phyloP scores from a whole-genome alignment of 2,888 invertebrate species.

The Ypsolopha scabrella region DNA sequence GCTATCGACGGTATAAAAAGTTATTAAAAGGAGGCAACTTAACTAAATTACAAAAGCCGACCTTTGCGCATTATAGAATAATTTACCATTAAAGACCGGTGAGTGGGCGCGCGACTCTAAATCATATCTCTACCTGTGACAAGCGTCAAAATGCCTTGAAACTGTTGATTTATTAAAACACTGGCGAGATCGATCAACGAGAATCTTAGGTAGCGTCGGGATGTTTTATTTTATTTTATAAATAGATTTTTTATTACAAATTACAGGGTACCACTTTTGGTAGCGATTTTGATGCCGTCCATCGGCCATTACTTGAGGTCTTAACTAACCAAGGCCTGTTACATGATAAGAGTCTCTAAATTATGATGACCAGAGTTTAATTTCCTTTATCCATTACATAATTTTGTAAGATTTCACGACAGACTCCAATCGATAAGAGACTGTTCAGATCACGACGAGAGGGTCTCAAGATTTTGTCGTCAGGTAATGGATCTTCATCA shows the following conservation, averaged over 20 bases:
- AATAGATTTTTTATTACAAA: conserved; percentile 70
- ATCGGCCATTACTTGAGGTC: conserved; percentile 28
- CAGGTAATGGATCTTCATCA: conserved; percentile 34
- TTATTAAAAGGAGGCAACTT: conserved; percentile 68
- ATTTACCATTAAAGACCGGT: conserved; percentile 43
- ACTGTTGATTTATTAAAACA: conserved; percentile 54
- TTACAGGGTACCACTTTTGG: conserved; percentile 68
- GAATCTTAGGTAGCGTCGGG: conserved; percentile 64
- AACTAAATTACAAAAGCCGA: conserved; percentile 67
- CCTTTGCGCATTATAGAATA: conserved; percentile 63
- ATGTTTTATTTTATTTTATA: conserved; percentile 67
- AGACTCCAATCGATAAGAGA: conserved; percentile 15
- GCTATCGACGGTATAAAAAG: conserved; percentile 43
- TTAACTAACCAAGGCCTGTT: conserved; percentile 28
- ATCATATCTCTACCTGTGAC: conserved; percentile 47
- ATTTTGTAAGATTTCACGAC: conserved; percentile 13
- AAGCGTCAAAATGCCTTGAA: conserved; percentile 58
- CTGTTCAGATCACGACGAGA: conserved; percentile 8
- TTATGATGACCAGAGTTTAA: conserved; percentile 42
- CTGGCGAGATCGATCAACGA: conserved; percentile 54
- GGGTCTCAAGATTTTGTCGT: conserved; percentile 42
- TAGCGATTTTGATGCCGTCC: conserved; percentile 59
- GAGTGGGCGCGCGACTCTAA: conserved; percentile 36
- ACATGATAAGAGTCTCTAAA: conserved; percentile 44
- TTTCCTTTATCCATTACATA: conserved; percentile 23